Evolutionary conservation across 2,888 invertebrate species (phyloP).

Genomic region (Cynaeus angustus): DNA sequence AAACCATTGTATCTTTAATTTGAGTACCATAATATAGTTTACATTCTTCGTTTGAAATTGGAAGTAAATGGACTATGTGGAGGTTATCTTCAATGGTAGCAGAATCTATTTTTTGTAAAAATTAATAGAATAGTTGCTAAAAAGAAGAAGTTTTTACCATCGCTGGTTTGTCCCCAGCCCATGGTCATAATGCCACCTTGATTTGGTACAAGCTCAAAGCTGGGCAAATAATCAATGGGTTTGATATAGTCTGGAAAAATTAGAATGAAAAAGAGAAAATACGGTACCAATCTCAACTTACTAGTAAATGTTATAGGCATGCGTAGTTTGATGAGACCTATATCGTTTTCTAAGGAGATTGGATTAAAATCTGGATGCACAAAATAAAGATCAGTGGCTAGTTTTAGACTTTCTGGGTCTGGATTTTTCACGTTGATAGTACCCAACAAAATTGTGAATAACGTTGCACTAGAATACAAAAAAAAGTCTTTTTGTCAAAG

Average conservation of each 20-base stretch:
- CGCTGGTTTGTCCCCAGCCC: slow-evolving; percentile 20
- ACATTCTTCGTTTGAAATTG: slow-evolving; percentile 27
- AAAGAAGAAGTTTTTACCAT: slow-evolving; percentile 15
- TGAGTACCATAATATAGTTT: slow-evolving; percentile 26
- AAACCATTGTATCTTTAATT: slow-evolving; percentile 32
- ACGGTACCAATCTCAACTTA: not conserved
- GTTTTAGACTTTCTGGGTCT: slow-evolving; percentile 11
- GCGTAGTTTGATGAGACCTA: slow-evolving; percentile 12
- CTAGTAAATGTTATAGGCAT: slow-evolving; percentile 4
- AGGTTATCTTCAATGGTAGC: slow-evolving; percentile 6
- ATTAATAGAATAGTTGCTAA: too few relatives aligned
- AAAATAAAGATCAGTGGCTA: slow-evolving; percentile 1
- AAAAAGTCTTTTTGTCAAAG: too few relatives aligned
- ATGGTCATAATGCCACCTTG: not conserved
- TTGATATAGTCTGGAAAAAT: slow-evolving; percentile 24
- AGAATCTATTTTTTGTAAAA: not conserved
- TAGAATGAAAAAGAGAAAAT: too few relatives aligned
- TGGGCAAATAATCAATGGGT: slow-evolving; percentile 1
- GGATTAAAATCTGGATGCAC: slow-evolving; percentile 24
- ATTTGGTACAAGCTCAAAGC: not conserved
- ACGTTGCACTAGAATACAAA: not conserved
- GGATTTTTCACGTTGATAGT: not conserved
- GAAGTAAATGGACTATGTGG: slow-evolving; percentile 4
- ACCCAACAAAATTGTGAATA: slow-evolving; percentile 14
- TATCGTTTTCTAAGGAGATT: slow-evolving; percentile 3